Evolutionary conservation across 1,140 invertebrate species (phyloP), one percentile per base, ranked within the genome.

Genomic region (Panagrolaimus sp.): DNA sequence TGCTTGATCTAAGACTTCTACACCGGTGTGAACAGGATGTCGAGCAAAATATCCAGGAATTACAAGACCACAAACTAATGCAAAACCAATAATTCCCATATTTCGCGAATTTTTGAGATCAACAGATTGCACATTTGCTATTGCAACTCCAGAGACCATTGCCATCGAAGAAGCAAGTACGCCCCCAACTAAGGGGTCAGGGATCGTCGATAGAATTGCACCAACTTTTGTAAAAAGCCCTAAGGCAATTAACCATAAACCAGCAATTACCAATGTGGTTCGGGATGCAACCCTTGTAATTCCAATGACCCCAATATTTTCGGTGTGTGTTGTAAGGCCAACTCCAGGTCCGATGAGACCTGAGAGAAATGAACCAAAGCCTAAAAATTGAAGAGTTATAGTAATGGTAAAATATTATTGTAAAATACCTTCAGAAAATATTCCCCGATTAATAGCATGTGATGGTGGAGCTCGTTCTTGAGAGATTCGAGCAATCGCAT

Each of bases 371-470:
- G 73, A 80, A 23, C 79, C 78, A 8, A 75, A 9, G 38, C 68
- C 68, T 38, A 38, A 38, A 20, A 14, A 9, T 38, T 38, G 7
- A 2, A 38, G 31, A 4, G 13, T 9, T 27, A 16, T 14, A 7
- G 31, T 38, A 38, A 38, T 38, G 31, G 31, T 16, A 63, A 31
- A 14, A 44, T n/a, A n/a, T 7, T 51, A 65, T 5, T 8, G 14
- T 20, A 1, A 4, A 62, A 11, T 20, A 63, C 75, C 77, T 72
- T 80, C 79, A 25, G 80, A 75, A 14, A 81, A 48, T 25, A 81
- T 81, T 62, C 79, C 79, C 43, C 79, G 65, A 72, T 84, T 86
- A 20, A 86, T 78, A 9, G 85, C 85, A 71, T 85, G 84, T n/a
- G 74, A 71, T 5, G 85, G 84, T 1, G 84, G 83, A 9, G 75